Percentiles rank a stretch among this genome's conserved stretches.
Evolutionary conservation across 2,797 vertebrate genomes (phyloP).

Genomic region (Taeniopygia guttata): DNA sequence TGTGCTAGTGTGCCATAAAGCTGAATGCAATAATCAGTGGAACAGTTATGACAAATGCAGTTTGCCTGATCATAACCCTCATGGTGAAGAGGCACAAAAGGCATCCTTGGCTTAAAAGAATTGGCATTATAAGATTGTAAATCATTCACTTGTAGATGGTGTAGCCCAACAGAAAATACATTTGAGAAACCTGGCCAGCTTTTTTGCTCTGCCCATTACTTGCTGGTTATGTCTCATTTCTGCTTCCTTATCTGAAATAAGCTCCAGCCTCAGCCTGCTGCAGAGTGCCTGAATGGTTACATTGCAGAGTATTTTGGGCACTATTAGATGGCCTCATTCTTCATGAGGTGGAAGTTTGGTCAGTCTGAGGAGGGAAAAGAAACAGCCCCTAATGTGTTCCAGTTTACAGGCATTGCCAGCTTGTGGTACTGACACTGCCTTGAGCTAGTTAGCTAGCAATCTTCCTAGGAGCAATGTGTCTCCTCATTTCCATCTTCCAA

Average conservation of each 20-base stretch:
- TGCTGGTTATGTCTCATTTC: not conserved
- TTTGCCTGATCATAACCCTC: not conserved
- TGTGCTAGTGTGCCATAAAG: not conserved
- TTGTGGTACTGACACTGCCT: not conserved
- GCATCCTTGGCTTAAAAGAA: not conserved
- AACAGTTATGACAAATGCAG: not conserved
- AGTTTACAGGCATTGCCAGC: not conserved
- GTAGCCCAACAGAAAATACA: not conserved
- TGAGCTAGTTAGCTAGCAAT: not conserved
- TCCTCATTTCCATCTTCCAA: not conserved
- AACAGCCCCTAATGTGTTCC: not conserved
- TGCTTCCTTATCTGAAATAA: not conserved
- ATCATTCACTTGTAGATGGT: not conserved
- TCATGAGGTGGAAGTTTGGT: not conserved
- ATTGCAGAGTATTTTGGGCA: not conserved
- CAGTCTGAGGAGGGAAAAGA: not conserved
- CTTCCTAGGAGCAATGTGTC: not conserved
- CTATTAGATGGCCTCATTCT: not conserved
- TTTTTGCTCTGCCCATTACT: not conserved
- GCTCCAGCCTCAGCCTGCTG: not conserved
- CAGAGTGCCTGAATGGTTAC: not conserved
- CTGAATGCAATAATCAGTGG: not conserved
- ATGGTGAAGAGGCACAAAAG: not conserved
- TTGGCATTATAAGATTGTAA: not conserved
- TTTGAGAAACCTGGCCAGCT: not conserved